A percentile compares a stretch with the other conserved stretches of the same genome.
Evolutionary conservation across 2,113 vertebrate species (phyloP).

Genomic region (Pomatostomus ruficeps): DNA sequence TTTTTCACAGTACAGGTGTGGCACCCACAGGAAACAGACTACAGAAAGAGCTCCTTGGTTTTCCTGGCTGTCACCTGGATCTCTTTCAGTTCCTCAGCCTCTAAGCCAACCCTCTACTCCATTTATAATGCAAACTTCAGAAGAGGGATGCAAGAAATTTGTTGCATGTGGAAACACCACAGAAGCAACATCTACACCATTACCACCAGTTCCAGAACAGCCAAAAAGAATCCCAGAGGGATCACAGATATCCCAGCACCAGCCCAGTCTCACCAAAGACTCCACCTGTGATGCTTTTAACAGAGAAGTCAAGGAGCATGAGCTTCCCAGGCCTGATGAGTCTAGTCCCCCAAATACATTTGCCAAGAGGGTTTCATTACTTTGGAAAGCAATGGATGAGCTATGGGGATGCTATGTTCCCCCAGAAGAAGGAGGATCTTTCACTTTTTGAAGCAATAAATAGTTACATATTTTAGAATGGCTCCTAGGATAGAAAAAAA

Average conservation of each 20-base stretch:
- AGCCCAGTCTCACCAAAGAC: not conserved
- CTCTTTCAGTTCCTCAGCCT: conserved; percentile 88
- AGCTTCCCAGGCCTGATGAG: conserved; percentile 85
- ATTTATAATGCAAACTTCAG: conserved; percentile 90
- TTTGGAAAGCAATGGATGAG: not conserved
- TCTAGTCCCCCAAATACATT: conserved; percentile 84
- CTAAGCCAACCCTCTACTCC: conserved; percentile 86
- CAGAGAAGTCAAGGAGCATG: conserved; percentile 84
- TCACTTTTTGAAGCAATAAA: not conserved
- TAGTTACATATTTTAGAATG: not conserved
- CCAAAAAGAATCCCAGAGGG: not conserved
- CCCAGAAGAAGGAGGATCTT: not conserved
- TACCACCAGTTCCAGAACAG: not conserved
- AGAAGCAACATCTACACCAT: conserved; percentile 74
- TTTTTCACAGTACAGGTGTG: conserved; percentile 58
- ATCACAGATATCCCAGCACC: not conserved
- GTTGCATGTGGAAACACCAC: conserved; percentile 93
- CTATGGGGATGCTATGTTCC: not conserved
- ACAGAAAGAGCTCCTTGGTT: conserved; percentile 30
- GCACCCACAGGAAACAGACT: not conserved
- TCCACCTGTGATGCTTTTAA: conserved; percentile 79
- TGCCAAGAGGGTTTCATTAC: conserved; percentile 62
- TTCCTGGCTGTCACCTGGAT: conserved; percentile 81
- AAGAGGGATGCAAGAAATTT: conserved; percentile 88
- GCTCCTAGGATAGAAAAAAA: not conserved